Base-by-base conservation (phyloP, 1,140 invertebrate species). In the Drosophila erecta region DNA sequence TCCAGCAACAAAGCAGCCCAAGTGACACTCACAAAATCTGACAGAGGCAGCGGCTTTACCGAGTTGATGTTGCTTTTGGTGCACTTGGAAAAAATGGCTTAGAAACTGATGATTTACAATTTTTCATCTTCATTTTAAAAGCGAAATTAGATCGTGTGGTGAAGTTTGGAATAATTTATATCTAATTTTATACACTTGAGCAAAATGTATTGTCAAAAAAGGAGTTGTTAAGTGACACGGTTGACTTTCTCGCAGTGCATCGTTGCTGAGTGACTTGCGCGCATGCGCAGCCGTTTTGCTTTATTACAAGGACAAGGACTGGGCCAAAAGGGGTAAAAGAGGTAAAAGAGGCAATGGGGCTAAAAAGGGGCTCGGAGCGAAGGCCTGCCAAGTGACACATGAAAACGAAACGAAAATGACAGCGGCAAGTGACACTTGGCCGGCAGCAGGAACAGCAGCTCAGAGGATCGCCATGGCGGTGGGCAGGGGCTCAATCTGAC, bases 21-120 rank as follows among this genome's bases (percentile, higher is more conserved):
- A 90, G 84, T 89, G 84, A 89, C 84, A 89, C 84, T 89, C 84
- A 89, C 85, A 89, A 90, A 89, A 90, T 89, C 80, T 89, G 84
- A 89, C 85, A 89, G 76, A 84, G 84, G 75, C 81, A 87, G 74
- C 33, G 72, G 54, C 78, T 86, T 86, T 81, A 53, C 50, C 37
- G 22, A 46, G 60, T 67, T 79, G 74, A 60, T 67, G 24, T 41
- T 65, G 66, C 24, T 24, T 4, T 20, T 37, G 7, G 24, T 30
- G 27, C 60, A 62, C 38, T 33, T 5, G 0, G 40, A 41, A 3
- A 2, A 61, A 61, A 41, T 11, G 14, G 2, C 3, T 30, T 30
- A 2, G 2, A 30, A 30, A 24, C 24, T 4, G 0, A 0, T 2
- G 30, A 8, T 30, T 30, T 30, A 1, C 30, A 10, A 30, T 30